phyloP scores from a whole-genome alignment of 1,140 invertebrate genomes.

The Zaprionus ghesquierei region DNA sequence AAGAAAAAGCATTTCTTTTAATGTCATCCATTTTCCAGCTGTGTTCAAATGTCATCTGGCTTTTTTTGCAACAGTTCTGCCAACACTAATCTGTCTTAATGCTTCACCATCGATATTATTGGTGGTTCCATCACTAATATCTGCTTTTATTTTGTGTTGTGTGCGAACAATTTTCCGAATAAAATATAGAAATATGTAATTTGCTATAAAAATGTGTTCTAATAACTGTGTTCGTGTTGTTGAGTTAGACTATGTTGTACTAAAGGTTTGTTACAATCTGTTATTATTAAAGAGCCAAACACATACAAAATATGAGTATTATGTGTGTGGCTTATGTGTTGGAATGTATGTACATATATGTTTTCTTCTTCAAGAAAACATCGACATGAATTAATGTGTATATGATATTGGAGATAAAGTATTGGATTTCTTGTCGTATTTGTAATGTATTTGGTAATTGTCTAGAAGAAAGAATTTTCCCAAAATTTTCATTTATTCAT shows the following conservation, averaged over 20 bases:
- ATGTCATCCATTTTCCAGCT: no score
- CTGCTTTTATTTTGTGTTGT: constrained; percentile 41
- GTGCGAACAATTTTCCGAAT: constrained; percentile 14
- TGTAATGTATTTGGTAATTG: no score
- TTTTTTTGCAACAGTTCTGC: no score
- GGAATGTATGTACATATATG: background rate
- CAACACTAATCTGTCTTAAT: no score
- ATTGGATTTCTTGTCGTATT: background rate
- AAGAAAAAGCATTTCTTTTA: no score
- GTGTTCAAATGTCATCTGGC: no score
- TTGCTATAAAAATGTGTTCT: constrained; percentile 39
- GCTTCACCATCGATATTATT: background rate
- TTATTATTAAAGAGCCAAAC: background rate
- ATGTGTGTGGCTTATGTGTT: background rate
- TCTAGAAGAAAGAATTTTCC: no score
- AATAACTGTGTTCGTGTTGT: constrained; percentile 45
- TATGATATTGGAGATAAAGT: background rate
- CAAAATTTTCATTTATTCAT: no score
- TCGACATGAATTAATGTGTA: background rate
- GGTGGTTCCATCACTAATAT: constrained; percentile 1
- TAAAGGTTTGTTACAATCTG: constrained; percentile 48
- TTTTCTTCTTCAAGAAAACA: background rate
- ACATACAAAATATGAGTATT: background rate
- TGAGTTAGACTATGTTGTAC: constrained; percentile 68
- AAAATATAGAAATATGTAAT: constrained; percentile 46